Percentiles rank a stretch among this genome's conserved stretches.
These are phyloP conservation scores for Chamaedrilus cognettii DNA, from an alignment of 2,888 invertebrate species.

Conservation along the genomic window DNA sequence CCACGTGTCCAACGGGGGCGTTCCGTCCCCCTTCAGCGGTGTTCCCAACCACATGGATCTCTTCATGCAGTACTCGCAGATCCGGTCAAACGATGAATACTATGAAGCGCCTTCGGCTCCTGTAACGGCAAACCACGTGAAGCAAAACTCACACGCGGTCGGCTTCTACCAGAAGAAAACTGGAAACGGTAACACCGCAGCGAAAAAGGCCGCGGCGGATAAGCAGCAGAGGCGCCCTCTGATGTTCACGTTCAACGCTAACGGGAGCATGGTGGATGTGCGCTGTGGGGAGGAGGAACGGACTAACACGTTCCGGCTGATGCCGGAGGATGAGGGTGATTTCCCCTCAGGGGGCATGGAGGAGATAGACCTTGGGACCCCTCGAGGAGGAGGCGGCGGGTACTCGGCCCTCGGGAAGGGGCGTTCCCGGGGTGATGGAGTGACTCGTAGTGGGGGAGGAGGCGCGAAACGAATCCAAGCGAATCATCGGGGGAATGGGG, in stretches of 20 bases:
- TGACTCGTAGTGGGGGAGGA: not conserved
- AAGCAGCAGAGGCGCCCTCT: slow-evolving; percentile 23
- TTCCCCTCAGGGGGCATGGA: not conserved
- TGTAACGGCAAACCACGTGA: not conserved
- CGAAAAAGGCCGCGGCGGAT: not conserved
- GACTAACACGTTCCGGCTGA: slow-evolving; percentile 27
- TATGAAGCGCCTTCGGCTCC: not conserved
- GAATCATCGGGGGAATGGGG: too few species aligned
- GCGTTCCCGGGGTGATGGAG: not conserved
- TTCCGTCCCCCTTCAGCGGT: not conserved
- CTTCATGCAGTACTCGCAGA: slow-evolving; percentile 25
- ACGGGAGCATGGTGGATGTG: slow-evolving; percentile 40
- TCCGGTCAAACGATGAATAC: not conserved
- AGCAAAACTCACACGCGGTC: not conserved
- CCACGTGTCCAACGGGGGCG: slow-evolving; percentile 13
- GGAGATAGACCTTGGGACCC: slow-evolving; percentile 4
- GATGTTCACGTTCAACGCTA: slow-evolving; percentile 33
- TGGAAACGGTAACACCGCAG: not conserved
- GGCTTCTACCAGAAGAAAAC: not conserved
- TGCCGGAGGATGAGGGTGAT: slow-evolving; percentile 2
- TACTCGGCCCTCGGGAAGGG: not conserved
- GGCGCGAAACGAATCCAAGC: not conserved
- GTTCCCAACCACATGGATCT: slow-evolving; percentile 27
- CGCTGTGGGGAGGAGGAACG: slow-evolving; percentile 31
- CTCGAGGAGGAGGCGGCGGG: not conserved